phyloP scores from a whole-genome alignment of 1,140 invertebrate species.

The Bicyclus anynana region DNA sequence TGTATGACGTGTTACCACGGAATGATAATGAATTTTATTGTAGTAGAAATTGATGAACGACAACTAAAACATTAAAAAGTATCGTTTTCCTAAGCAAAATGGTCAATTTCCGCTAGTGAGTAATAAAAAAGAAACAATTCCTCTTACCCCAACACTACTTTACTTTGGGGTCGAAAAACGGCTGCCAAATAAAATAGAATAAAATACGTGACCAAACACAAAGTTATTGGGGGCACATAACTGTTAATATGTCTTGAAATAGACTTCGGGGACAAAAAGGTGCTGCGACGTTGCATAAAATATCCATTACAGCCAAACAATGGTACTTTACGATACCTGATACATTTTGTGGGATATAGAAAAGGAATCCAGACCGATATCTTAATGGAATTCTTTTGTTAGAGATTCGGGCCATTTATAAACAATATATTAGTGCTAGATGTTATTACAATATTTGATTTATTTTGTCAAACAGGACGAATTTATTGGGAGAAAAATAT shows the following conservation, averaged over 20 bases:
- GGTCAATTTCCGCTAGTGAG: too few relatives aligned
- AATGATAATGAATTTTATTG: too few relatives aligned
- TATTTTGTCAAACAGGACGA: too few relatives aligned
- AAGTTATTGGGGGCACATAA: constrained; percentile 29
- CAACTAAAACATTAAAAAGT: too few relatives aligned
- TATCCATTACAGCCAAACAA: constrained; percentile 52
- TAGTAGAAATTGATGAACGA: too few relatives aligned
- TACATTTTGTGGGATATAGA: constrained; percentile 39
- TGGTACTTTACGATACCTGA: constrained; percentile 42
- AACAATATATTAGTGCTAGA: neutral
- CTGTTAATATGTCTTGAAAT: constrained; percentile 32
- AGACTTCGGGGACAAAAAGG: constrained; percentile 30
- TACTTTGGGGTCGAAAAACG: neutral
- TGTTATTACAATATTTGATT: neutral
- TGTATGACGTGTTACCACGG: too few relatives aligned
- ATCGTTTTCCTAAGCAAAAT: too few relatives aligned
- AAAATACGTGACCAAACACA: constrained; percentile 19
- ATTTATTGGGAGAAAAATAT: too few relatives aligned
- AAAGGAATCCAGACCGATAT: constrained; percentile 24
- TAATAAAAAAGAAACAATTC: too few relatives aligned
- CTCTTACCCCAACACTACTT: neutral
- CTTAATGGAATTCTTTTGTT: constrained; percentile 3
- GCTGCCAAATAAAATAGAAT: constrained; percentile 4
- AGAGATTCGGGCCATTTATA: neutral
- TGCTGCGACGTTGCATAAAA: constrained; percentile 42